These are phyloP conservation scores for Leucozona laternaria DNA, from an alignment of 2,888 invertebrate genomes.

Conservation along the genomic window DNA sequence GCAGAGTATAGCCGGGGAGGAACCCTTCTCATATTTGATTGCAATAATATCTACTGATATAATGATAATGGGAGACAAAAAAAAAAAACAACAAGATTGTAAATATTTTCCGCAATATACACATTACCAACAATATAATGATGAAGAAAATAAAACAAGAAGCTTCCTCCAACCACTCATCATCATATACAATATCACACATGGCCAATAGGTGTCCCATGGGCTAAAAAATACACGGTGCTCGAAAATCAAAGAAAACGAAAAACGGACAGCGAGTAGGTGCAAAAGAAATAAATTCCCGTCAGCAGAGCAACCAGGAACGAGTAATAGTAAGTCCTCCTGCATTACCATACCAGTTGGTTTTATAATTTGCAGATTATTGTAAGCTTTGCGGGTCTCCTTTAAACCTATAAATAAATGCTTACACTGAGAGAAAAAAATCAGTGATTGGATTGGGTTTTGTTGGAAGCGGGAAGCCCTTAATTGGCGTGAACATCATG, in stretches of 20 bases:
- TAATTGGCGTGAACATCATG: too few species aligned
- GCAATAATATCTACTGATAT: constrained; percentile 70
- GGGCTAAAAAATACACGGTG: not conserved
- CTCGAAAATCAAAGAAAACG: constrained; percentile 1
- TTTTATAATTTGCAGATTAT: constrained; percentile 71
- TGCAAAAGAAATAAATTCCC: constrained; percentile 59
- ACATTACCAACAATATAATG: constrained; percentile 30
- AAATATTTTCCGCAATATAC: constrained; percentile 70
- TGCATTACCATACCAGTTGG: constrained; percentile 67
- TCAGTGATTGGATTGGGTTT: too few species aligned
- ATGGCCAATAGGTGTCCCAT: constrained; percentile 9
- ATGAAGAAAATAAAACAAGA: constrained; percentile 23
- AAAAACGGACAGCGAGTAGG: constrained; percentile 47
- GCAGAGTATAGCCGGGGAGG: not conserved
- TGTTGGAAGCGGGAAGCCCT: too few species aligned
- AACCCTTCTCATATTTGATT: constrained; percentile 69
- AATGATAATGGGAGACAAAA: constrained; percentile 53
- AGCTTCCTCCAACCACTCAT: constrained; percentile 18
- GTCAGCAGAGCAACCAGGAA: not conserved
- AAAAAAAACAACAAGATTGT: constrained; percentile 41
- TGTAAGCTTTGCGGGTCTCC: constrained; percentile 56
- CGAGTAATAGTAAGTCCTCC: constrained; percentile 38
- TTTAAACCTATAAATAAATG: constrained; percentile 15
- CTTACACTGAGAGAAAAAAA: constrained; percentile 5
- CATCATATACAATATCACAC: constrained; percentile 7